Evolutionary conservation across 2,888 invertebrate species (phyloP), one percentile per base, ranked within the genome.

Genomic region (Rhopalosiphum nymphaeae): DNA sequence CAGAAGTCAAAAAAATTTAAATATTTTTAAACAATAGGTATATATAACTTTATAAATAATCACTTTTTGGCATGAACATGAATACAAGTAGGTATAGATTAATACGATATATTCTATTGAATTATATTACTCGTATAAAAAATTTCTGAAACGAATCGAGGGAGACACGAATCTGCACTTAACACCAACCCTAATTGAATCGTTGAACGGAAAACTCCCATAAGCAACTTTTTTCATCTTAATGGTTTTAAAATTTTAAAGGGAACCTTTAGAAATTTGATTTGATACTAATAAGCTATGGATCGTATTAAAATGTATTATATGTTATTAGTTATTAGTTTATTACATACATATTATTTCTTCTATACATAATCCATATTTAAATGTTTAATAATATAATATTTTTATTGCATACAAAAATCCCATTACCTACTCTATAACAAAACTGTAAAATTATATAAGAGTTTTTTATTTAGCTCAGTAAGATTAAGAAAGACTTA

Each of bases 141-240:
- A 85, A 53, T n/a, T 49, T n/a, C 89, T 84, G 44, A 36, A 49
- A 61, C 90, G 36, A 85, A 90, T 85, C 90, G 9, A 46, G 36
- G 42, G 44, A 86, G 84, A 93, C 93, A 86, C 26, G 93, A 61
- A 85, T 93, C 11, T 88, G 93, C 93, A 90, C 93, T 89, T 93
- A 93, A 49, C 53, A 57, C 13, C 49, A 26, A 46, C 85, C 44
- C 89, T 56, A 29, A 89, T 89, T 89, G 89, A 93, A 89, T 56
- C 44, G 56, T 89, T 89, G 44, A n/a, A 36, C 42, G 11, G 29
- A 21, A 61, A 57, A 61, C 29, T 42, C 29, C 7, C n/a, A 46
- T 44, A 44, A 78, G 44, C 53, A 3, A 78, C n/a, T 91, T 84
- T 42, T 46, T 84, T 16, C 84, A 85, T 84, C n/a, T 21, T 44